Evolutionary conservation across 2,797 vertebrate species (phyloP), one percentile per base, ranked within the genome.

Genomic region (Setipinna tenuifilis): DNA sequence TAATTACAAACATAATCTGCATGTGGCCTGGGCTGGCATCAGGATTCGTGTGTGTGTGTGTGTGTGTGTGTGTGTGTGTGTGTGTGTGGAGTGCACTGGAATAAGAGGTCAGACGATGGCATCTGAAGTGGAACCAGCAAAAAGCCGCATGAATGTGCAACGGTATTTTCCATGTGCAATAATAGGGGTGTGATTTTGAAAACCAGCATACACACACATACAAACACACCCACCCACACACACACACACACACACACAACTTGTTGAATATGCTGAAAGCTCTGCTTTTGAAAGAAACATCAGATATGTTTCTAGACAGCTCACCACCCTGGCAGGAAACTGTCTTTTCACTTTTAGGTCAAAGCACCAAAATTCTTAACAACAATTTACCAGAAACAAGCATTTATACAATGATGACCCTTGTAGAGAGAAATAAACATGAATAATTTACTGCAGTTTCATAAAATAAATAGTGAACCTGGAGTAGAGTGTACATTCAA

Each of bases 51-150:
- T 71, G 65, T 14, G 16, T 59, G 58, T 59, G 17, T 59, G 58
- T 59, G 58, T 21, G 58, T 59, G 58, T 59, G 58, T 59, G 17
- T 59, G 58, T 59, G 58, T 59, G 58, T 59, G 58, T 59, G 58
- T 19, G 58, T 59, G 58, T 59, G 16, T 59, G 19, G 58, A 16
- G 14, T 17, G 68, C 25, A 31, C 65, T 75, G 68, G 31, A 75
- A 75, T 75, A 75, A 35, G 28, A 71, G 68, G 71, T 78, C 71
- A 41, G 71, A 78, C 17, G 71, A 78, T 78, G 71, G 71, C 71
- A 78, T 78, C 71, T 78, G 35, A 78, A 78, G 71, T 78, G 71
- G 35, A 78, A 78, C 71, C 71, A 35, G 68, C 68, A 71, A 35
- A 35, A 65, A 71, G 12, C 68, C 44, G 35, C 16, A 44, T 78